These are phyloP conservation scores for Drosophila ohnishii DNA, from an alignment of 1,140 invertebrate genomes.

Conservation along the genomic window DNA sequence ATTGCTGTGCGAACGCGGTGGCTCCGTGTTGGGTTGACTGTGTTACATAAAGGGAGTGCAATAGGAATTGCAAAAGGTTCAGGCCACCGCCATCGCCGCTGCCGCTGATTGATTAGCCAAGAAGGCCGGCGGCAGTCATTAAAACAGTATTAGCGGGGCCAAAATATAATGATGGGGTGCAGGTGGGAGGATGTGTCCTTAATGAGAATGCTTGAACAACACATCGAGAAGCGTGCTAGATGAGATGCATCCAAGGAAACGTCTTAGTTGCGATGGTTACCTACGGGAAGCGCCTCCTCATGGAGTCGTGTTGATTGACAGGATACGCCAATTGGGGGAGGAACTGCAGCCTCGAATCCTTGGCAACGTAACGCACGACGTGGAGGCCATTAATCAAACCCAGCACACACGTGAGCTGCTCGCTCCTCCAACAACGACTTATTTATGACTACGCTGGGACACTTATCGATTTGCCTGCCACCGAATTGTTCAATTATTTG, in stretches of 20 bases:
- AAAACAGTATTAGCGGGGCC: constrained; percentile 27
- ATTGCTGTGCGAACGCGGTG: constrained; percentile 36
- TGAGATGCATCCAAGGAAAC: constrained; percentile 24
- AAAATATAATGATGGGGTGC: constrained; percentile 25
- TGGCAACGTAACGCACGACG: constrained; percentile 11
- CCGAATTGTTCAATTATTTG: constrained; percentile 64
- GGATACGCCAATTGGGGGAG: constrained; percentile 42
- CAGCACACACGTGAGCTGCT: constrained; percentile 49
- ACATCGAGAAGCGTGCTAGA: constrained; percentile 52
- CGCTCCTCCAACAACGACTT: constrained; percentile 45
- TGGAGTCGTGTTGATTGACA: constrained; percentile 66
- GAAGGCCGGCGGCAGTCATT: constrained; percentile 18
- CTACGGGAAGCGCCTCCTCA: constrained; percentile 59
- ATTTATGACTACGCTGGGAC: constrained; percentile 56
- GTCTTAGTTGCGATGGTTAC: constrained; percentile 35
- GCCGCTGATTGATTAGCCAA: constrained; percentile 27
- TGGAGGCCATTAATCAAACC: constrained; percentile 56
- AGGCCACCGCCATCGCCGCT: not conserved
- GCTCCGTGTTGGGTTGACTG: constrained; percentile 28
- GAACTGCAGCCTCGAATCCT: constrained; percentile 4
- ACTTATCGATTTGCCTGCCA: constrained; percentile 74
- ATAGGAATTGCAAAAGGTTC: constrained; percentile 16
- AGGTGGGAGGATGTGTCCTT: constrained; percentile 28
- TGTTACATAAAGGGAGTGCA: constrained; percentile 34
- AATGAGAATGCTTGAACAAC: constrained; percentile 50